Conservation (phyloP, 92 coral and sea anemone species). For the Pocillopora grandis region DNA sequence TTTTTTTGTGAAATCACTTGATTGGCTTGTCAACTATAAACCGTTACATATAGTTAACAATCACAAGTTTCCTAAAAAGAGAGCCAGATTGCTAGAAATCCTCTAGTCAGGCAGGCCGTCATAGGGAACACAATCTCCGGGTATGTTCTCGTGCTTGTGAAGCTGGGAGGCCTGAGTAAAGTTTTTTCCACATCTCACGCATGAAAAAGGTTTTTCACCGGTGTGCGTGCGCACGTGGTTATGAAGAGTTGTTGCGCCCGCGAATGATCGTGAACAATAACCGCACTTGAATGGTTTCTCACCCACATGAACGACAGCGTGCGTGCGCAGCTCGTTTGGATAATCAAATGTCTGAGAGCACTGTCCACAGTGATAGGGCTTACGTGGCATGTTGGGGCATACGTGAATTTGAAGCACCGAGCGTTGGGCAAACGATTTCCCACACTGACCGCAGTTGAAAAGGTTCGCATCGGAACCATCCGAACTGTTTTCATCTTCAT, state of each 20-base stretch:
- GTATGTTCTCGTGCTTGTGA: constrained; percentile 81
- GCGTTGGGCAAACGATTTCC: constrained; percentile 87
- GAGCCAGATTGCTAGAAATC: background rate
- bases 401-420: constrained; percentile 92
- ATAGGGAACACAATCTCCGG: constrained; percentile 72
- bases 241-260: constrained; percentile 96
- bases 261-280: constrained; percentile 89
- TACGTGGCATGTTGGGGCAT: constrained; percentile 74
- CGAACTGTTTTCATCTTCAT: constrained; percentile 37
- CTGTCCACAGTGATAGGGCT: constrained; percentile 92
- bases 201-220: constrained; percentile 91
- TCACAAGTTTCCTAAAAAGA: no score
- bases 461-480: constrained; percentile 36
- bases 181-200: constrained; percentile 82
- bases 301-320: constrained; percentile 89
- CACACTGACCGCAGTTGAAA: constrained; percentile 87
- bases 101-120: background rate
- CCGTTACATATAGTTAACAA: no score
- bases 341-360: constrained; percentile 77
- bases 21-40: no score
- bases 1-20: no score
- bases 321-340: constrained; percentile 91
- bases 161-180: constrained; percentile 98
- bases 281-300: constrained; percentile 99
- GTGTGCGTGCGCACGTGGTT: constrained; percentile 98